Evolutionary conservation across 2,888 invertebrate genomes (phyloP).

Genomic region (Homarus gammarus): DNA sequence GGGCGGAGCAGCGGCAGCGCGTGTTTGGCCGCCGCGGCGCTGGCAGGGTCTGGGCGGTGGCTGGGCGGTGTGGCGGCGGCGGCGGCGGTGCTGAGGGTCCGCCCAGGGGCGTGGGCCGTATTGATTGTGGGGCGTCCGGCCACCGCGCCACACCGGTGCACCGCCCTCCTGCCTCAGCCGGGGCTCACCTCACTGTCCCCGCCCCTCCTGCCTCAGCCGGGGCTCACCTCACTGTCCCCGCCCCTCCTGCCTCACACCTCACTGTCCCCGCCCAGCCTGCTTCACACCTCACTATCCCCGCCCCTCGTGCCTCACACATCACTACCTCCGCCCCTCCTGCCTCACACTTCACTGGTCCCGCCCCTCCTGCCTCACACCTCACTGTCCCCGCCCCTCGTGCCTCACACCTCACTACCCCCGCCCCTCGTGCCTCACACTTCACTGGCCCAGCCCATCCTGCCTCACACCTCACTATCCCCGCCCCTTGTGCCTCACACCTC

Average conservation of each 20-base stretch:
- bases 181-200: slow-evolving; percentile 38
- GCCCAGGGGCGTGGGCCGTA: slow-evolving; percentile 73
- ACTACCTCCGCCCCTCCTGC: neutral
- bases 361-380: neutral
- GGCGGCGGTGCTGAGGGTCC: slow-evolving; percentile 59
- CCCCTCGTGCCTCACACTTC: neutral
- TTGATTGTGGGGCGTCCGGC: slow-evolving; percentile 70
- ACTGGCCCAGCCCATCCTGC: neutral
- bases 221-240: slow-evolving; percentile 42
- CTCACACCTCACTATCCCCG: neutral
- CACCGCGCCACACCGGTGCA: slow-evolving; percentile 52
- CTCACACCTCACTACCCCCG: neutral
- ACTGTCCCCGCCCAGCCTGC: neutral
- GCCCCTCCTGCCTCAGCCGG: slow-evolving; percentile 9
- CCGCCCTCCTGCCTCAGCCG: slow-evolving; percentile 40
- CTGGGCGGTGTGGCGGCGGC: slow-evolving; percentile 67
- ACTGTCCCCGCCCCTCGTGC: neutral
- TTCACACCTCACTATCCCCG: slow-evolving; percentile 1
- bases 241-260: slow-evolving; percentile 26
- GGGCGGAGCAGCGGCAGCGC: slow-evolving; percentile 72
- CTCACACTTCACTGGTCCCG: neutral
- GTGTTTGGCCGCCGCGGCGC: slow-evolving; percentile 72
- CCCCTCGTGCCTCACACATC: neutral
- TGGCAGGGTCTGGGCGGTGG: slow-evolving; percentile 73
- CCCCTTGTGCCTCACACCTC: neutral